Evolutionary conservation across 2,113 vertebrate genomes (phyloP), one percentile per base, ranked within the genome.

Genomic region (Petrocephalus microphthalmus): DNA sequence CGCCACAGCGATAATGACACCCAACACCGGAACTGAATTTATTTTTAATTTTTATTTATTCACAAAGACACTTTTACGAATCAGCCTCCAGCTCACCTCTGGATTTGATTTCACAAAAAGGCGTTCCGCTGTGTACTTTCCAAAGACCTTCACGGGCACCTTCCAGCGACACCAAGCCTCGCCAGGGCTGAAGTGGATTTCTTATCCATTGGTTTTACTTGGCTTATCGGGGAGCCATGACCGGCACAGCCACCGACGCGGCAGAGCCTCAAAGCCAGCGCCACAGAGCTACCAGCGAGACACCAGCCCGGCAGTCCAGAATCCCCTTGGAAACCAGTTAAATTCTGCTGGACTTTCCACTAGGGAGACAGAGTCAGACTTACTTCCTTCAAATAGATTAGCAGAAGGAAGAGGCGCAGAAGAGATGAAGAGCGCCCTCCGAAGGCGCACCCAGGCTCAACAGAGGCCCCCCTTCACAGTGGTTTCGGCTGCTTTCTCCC

Each of bases 1-100:
- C 5, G 81, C 29, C 49, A 71, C 25, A 64, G 42, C 20, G 22
- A 87, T 64, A 83, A 47, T 49, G 42, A 83, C 20, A 49, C 74
- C 45, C 42, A 83, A 47, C 45, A 83, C 20, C 42, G 22, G 81
- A 25, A n/a, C 33, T 49, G 37, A 83, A 83, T 67, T 67, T 29
- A 67, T 67, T 67, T 67, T 67, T 67, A n/a, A 83, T 83, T 78
- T 42, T 37, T 78, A 78, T 78, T 42, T 78, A 78, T 78, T 78
- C 13, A 78, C 71, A 33, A 6, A 42, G 33, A 1, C 15, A 37
- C 60, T 25, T 64, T 25, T 29, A 29, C 25, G 60, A 64, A 64
- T 64, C 57, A 60, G 57, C 57, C 22, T 60, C 57, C 57, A 71
- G 67, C 67, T 74, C 13, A 78, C 71, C 71, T 74, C 67, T 19